Percentiles rank a stretch among this genome's conserved stretches.
Conservation (phyloP, 2,888 invertebrate species). For the Chrysolina haemoptera region DNA sequence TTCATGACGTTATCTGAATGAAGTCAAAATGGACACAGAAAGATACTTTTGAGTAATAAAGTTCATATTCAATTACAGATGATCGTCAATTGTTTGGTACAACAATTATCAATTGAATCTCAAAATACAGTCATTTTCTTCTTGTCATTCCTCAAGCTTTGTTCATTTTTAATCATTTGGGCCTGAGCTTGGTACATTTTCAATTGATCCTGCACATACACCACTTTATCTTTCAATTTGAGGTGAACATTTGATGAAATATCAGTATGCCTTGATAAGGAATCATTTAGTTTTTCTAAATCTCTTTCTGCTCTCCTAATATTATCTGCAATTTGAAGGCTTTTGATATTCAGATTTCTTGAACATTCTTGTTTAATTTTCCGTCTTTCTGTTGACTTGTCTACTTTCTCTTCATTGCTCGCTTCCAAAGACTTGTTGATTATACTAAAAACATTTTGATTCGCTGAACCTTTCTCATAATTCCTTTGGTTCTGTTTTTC, state of each 20-base stretch:
- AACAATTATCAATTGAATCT: conserved; percentile 44
- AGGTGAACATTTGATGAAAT: conserved; percentile 75
- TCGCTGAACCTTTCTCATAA: conserved; percentile 77
- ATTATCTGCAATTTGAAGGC: conserved; percentile 81
- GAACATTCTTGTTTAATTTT: conserved; percentile 72
- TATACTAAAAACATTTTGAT: conserved; percentile 83
- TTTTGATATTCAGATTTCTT: conserved; percentile 81
- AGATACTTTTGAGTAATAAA: background rate
- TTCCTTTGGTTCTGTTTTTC: conserved; percentile 76
- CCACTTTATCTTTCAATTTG: conserved; percentile 75
- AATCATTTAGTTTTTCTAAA: conserved; percentile 77
- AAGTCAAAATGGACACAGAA: no score
- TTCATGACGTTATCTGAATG: background rate
- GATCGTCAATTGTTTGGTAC: background rate
- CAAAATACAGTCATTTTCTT: conserved; percentile 85
- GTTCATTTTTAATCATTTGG: conserved; percentile 78
- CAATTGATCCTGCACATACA: conserved; percentile 76
- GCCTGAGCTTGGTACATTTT: conserved; percentile 75
- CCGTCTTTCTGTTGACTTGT: conserved; percentile 55
- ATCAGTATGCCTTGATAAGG: conserved; percentile 75
- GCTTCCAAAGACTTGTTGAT: conserved; percentile 66
- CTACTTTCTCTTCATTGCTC: conserved; percentile 33
- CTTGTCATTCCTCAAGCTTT: conserved; percentile 80
- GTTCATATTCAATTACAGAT: background rate
- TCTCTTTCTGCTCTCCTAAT: conserved; percentile 79